phyloP scores from a whole-genome alignment of 2,113 vertebrate genomes.

The Lanius collurio region DNA sequence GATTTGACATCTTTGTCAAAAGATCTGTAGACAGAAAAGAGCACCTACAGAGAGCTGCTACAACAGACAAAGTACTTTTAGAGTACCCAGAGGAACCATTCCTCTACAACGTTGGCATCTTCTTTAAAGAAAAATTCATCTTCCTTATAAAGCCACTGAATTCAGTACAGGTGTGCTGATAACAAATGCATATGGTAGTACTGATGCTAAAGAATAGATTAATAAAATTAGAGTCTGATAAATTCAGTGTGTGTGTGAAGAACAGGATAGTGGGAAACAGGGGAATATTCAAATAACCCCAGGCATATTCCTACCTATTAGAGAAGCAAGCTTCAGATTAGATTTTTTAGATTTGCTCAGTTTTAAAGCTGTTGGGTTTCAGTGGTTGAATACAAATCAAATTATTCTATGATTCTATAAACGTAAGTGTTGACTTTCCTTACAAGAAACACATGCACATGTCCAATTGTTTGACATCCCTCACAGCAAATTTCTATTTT shows the following conservation, averaged over 20 bases:
- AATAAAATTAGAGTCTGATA: background rate
- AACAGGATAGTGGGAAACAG: background rate
- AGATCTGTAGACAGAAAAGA: background rate
- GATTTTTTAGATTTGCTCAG: background rate
- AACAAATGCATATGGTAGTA: background rate
- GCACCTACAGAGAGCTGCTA: background rate
- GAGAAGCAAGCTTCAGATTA: background rate
- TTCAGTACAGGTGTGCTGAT: background rate
- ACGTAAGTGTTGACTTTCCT: background rate
- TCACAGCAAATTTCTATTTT: background rate
- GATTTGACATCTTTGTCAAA: background rate
- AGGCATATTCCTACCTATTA: background rate
- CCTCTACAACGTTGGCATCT: background rate
- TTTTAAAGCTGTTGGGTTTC: background rate
- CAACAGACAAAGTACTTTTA: background rate
- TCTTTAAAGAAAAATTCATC: slow-evolving; percentile 31
- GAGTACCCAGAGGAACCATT: background rate
- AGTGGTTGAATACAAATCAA: background rate
- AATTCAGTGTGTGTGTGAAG: background rate
- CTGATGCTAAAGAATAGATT: background rate
- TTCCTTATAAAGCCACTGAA: slow-evolving; percentile 16
- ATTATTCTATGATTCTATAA: background rate
- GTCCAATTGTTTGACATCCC: background rate
- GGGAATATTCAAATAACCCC: background rate
- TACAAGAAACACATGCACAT: background rate